Conservation (phyloP, 2,888 invertebrate species). For the Cosmia pyralina region DNA sequence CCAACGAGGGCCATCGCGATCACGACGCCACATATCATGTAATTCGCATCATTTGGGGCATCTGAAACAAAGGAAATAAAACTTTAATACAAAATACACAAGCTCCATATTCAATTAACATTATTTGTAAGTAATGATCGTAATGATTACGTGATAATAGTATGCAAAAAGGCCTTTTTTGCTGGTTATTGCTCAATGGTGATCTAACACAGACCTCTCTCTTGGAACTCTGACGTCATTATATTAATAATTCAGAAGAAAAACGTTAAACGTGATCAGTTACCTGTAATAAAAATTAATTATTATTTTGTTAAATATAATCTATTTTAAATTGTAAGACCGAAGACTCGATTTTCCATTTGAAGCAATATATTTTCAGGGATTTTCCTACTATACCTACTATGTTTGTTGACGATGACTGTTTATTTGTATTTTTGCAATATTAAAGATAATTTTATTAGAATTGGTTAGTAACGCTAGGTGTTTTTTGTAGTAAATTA, state of each 20-base stretch:
- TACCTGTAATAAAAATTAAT: no score
- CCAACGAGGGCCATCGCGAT: slow-evolving; percentile 96
- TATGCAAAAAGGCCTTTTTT: slow-evolving; percentile 54
- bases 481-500: background rate
- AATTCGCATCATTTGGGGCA: slow-evolving; percentile 95
- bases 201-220: slow-evolving; percentile 40
- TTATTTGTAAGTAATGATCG: slow-evolving; percentile 20
- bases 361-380: background rate
- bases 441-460: background rate
- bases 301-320: background rate
- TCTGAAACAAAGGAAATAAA: slow-evolving; percentile 91
- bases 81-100: slow-evolving; percentile 38
- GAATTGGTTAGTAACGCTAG: background rate
- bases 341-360: background rate
- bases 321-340: background rate
- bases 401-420: background rate
- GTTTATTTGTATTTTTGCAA: background rate
- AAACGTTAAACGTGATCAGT: background rate
- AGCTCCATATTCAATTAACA: slow-evolving; percentile 16
- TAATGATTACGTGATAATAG: slow-evolving; percentile 45
- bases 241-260: slow-evolving; percentile 8
- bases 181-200: slow-evolving; percentile 37
- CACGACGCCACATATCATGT: slow-evolving; percentile 95
- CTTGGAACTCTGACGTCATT: slow-evolving; percentile 38
- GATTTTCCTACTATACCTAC: background rate